These are phyloP conservation scores for Acronicta leporina DNA, from an alignment of 2,888 invertebrate species.

Conservation along the genomic window DNA sequence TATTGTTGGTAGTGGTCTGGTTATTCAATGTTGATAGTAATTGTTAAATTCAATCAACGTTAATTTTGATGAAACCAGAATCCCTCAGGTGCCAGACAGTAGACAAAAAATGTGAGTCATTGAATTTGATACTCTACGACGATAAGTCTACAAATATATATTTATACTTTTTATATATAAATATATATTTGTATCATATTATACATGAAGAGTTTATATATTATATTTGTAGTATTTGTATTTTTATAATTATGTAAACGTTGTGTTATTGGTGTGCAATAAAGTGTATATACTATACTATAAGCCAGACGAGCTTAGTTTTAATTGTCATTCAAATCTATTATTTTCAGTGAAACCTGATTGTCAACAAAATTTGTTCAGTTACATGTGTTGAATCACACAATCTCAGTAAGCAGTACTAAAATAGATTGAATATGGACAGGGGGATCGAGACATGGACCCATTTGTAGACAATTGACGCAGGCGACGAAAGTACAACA, in stretches of 20 bases:
- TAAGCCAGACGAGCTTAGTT: not conserved
- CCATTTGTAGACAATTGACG: conserved; percentile 36
- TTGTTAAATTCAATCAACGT: conserved; percentile 5
- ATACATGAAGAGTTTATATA: too few relatives aligned
- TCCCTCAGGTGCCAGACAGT: conserved; percentile 1
- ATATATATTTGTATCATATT: too few relatives aligned
- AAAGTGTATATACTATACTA: too few relatives aligned
- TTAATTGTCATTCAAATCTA: conserved; percentile 6
- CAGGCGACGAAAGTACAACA: conserved; percentile 27
- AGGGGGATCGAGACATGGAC: conserved; percentile 8
- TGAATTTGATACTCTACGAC: conserved; percentile 36
- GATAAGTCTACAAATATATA: too few relatives aligned
- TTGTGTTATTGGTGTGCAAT: too few relatives aligned
- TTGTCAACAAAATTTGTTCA: conserved; percentile 8
- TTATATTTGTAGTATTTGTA: too few relatives aligned
- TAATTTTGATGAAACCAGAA: conserved; percentile 25
- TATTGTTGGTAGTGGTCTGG: too few relatives aligned
- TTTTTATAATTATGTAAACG: too few relatives aligned
- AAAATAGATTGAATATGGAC: conserved; percentile 38
- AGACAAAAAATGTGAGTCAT: conserved; percentile 9
- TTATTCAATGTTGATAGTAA: too few relatives aligned
- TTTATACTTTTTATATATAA: too few relatives aligned
- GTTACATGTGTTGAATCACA: conserved; percentile 35
- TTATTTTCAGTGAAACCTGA: conserved; percentile 4
- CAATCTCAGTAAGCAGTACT: conserved; percentile 18